Evolutionary conservation across 2,113 vertebrate genomes (phyloP).

Genomic region (Pituophis catenifer): DNA sequence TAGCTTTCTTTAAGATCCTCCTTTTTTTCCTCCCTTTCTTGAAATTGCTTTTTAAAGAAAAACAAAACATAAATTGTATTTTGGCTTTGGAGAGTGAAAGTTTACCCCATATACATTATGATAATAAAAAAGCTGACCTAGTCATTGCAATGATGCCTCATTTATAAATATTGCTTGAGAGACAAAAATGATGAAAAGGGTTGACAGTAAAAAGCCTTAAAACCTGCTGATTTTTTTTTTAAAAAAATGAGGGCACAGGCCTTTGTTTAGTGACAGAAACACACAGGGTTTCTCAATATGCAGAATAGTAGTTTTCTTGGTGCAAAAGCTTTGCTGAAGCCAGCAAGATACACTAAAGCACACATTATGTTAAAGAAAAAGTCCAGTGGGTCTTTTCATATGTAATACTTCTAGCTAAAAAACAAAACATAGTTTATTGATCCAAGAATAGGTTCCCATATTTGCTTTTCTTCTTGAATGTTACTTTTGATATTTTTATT

Average conservation of each 20-base stretch:
- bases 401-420: neutral
- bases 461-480: neutral
- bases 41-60: constrained; percentile 33
- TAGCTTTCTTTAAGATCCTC: neutral
- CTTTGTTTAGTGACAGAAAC: neutral
- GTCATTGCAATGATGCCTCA: constrained; percentile 70
- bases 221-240: constrained; percentile 84
- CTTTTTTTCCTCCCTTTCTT: neutral
- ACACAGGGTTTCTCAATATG: neutral
- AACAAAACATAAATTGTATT: constrained; percentile 61
- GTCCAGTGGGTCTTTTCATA: neutral
- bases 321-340: neutral
- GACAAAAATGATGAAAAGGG: constrained; percentile 85
- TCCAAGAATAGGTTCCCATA: neutral
- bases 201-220: constrained; percentile 92
- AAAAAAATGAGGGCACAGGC: neutral
- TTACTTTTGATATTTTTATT: neutral
- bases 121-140: constrained; percentile 62
- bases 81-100: constrained; percentile 74
- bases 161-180: constrained; percentile 89
- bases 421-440: neutral
- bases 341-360: neutral
- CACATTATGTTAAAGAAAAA: neutral
- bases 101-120: constrained; percentile 64
- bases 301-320: neutral